phyloP scores from a whole-genome alignment of 2,797 vertebrate genomes.

The Myripristis jacobus region DNA sequence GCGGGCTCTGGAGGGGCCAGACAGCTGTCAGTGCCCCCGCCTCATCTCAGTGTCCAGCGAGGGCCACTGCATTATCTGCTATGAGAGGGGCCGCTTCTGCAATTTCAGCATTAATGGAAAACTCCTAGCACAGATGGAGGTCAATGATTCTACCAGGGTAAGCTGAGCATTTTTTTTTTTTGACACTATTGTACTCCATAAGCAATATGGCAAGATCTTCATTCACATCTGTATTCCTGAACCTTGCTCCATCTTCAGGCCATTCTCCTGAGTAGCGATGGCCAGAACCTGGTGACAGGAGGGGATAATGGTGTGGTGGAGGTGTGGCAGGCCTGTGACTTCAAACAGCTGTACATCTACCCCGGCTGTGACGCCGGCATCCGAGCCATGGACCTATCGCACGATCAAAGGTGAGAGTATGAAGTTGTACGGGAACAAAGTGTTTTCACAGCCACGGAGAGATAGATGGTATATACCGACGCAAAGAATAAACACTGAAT shows the following conservation, averaged over 20 bases:
- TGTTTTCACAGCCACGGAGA: not conserved
- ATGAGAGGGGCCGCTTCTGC: slow-evolving; percentile 96
- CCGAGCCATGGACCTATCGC: slow-evolving; percentile 97
- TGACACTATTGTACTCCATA: not conserved
- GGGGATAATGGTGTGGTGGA: slow-evolving; percentile 97
- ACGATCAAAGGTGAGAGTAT: slow-evolving; percentile 93
- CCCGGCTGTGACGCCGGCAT: slow-evolving; percentile 97
- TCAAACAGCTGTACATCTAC: slow-evolving; percentile 97
- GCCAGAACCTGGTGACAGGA: slow-evolving; percentile 96
- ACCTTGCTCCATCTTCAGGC: slow-evolving; percentile 79
- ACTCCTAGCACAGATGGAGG: slow-evolving; percentile 97
- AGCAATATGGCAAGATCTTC: not conserved
- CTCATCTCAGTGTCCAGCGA: slow-evolving; percentile 96
- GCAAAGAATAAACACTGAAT: not conserved
- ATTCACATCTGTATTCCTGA: slow-evolving; percentile 1
- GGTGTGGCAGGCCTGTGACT: slow-evolving; percentile 99
- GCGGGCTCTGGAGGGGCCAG: slow-evolving; percentile 94
- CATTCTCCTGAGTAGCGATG: slow-evolving; percentile 95
- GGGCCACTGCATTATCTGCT: slow-evolving; percentile 99
- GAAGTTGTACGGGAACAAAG: not conserved
- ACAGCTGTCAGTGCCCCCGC: slow-evolving; percentile 90
- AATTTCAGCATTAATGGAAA: slow-evolving; percentile 99
- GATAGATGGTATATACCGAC: not conserved
- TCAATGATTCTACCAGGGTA: slow-evolving; percentile 95
- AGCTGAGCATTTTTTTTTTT: slow-evolving; percentile 47